Evolutionary conservation across 2,888 invertebrate genomes (phyloP).

Genomic region (Venusia cambrica): DNA sequence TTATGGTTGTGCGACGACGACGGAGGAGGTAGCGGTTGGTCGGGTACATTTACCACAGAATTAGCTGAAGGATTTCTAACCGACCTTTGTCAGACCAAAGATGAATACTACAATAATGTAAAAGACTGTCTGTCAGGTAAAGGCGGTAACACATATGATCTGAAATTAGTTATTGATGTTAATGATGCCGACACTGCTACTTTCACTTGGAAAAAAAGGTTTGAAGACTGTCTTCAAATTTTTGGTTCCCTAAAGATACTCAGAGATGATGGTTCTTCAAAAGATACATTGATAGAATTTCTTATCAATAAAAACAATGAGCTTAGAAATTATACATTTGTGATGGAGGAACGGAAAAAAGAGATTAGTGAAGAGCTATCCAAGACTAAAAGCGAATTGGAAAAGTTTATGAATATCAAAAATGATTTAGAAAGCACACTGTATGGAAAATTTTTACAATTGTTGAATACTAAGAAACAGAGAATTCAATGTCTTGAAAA

Average conservation of each 20-base stretch:
- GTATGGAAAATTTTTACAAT: constrained; percentile 60
- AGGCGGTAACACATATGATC: constrained; percentile 30
- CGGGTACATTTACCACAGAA: constrained; percentile 49
- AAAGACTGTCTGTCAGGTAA: constrained; percentile 35
- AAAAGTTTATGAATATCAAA: constrained; percentile 50
- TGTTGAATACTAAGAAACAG: constrained; percentile 62
- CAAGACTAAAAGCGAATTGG: constrained; percentile 46
- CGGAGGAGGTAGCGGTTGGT: too few relatives aligned
- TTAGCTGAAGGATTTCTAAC: constrained; percentile 40
- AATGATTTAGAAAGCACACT: constrained; percentile 46
- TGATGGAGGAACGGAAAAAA: constrained; percentile 32
- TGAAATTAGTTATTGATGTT: constrained; percentile 37
- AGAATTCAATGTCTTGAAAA: constrained; percentile 58
- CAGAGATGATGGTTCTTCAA: constrained; percentile 32
- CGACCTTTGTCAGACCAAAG: constrained; percentile 39
- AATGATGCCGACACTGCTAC: constrained; percentile 33
- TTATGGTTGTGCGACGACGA: constrained; percentile 43
- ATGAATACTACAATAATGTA: constrained; percentile 45
- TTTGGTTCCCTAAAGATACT: constrained; percentile 49
- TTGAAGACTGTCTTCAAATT: constrained; percentile 36
- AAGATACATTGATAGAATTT: constrained; percentile 47
- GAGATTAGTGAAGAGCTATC: constrained; percentile 39
- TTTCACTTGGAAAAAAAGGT: constrained; percentile 57
- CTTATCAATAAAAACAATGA: constrained; percentile 48
- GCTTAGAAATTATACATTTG: constrained; percentile 34